Evolutionary conservation across 2,888 invertebrate genomes (phyloP), one percentile per base, ranked within the genome.

Genomic region (Athripsodes cinereus): DNA sequence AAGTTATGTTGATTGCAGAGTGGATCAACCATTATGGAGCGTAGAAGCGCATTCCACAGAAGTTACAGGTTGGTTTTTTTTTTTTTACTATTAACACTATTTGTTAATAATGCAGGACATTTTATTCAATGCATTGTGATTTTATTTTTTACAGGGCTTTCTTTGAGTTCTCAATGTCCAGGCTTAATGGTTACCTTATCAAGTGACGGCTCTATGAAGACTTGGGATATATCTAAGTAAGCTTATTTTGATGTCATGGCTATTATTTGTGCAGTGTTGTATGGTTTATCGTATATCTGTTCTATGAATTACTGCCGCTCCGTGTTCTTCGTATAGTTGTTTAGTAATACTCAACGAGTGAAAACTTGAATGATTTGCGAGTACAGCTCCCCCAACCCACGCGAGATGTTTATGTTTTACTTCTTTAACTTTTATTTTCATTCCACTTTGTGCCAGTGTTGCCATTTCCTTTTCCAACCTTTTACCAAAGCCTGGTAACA

Each of bases 21-120:
- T 81, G 64, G 81, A 79, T 21, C 78, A 83, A 62, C 81, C 87
- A 1, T 62, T 90, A 34, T 92, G 89, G 87, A 81, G 81, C 5
- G 69, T 87, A n/a, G 72, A 81, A 52, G 92, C 90, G 0, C 96
- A 96, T 69, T 81, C 83, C 51, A 86, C 90, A 67, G 92, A 93
- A 78, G 85, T 94, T 21, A 92, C 94, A 64, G 94, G 90, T 81
- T 63, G 63, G n/a, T 59, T 46, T 46, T 46, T 46, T 46, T 46
- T 11, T 46, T 46, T 46, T 18, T 16, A 5, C 6, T 31, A 8
- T 6, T 31, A 31, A n/a, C 8, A 11, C 11, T 8, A 31, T 8
- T 31, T 31, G 11, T 8, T 31, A 31, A 8, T 8, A 31, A 31
- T 31, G 8, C 6, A 8, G 31, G 31, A 31, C 6, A 6, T 31